Evolutionary conservation across 2,797 vertebrate genomes (phyloP).

Genomic region (Hydrolagus colliei): DNA sequence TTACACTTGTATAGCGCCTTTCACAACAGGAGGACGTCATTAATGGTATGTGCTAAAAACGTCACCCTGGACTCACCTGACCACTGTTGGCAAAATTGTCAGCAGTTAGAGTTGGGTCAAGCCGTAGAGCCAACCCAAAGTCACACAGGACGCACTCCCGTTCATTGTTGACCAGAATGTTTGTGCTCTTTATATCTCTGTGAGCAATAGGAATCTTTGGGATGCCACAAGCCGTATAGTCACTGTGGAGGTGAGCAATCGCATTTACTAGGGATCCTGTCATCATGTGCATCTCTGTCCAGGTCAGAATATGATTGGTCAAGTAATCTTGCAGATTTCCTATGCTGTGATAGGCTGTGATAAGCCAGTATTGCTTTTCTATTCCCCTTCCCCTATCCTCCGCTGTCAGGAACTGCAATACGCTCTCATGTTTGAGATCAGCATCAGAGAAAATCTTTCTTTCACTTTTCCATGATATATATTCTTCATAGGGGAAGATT

Average conservation of each 20-base stretch:
- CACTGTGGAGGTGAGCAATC: slow-evolving; percentile 76
- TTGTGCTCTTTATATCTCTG: slow-evolving; percentile 80
- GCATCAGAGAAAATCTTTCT: slow-evolving; percentile 68
- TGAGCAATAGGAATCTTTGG: slow-evolving; percentile 72
- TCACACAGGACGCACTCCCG: slow-evolving; percentile 72
- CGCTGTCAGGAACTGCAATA: slow-evolving; percentile 70
- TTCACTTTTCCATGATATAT: slow-evolving; percentile 75
- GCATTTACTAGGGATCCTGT: slow-evolving; percentile 68
- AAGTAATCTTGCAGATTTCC: slow-evolving; percentile 83
- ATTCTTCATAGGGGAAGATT: slow-evolving; percentile 74
- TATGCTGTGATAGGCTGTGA: slow-evolving; percentile 69
- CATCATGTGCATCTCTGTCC: slow-evolving; percentile 70
- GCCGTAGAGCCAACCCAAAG: slow-evolving; percentile 71
- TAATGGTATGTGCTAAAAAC: not conserved
- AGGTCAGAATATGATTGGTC: slow-evolving; percentile 61
- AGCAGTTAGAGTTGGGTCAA: slow-evolving; percentile 68
- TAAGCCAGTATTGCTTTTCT: slow-evolving; percentile 74
- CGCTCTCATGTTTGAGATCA: slow-evolving; percentile 68
- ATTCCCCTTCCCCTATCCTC: slow-evolving; percentile 57
- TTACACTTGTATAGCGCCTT: too few relatives aligned
- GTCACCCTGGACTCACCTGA: slow-evolving; percentile 55
- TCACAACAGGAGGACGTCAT: too few relatives aligned
- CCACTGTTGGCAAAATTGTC: slow-evolving; percentile 82
- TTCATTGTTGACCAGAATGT: slow-evolving; percentile 70
- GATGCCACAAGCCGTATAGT: slow-evolving; percentile 58